Conservation (phyloP, 2,797 vertebrate genomes). For the Phoebastria nigripes region DNA sequence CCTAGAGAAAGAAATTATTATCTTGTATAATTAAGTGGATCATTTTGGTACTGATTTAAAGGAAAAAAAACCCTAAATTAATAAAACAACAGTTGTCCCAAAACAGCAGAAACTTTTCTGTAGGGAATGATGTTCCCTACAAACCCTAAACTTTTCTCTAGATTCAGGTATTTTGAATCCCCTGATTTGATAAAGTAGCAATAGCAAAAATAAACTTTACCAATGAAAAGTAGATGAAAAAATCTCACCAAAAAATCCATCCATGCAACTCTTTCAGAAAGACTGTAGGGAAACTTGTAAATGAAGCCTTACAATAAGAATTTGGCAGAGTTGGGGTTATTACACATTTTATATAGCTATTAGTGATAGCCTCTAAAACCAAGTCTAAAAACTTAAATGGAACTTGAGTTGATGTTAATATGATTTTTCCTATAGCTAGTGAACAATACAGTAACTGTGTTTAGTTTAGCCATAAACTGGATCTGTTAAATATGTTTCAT, state of each 20-base stretch:
- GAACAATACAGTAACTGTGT: background rate
- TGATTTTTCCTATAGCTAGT: background rate
- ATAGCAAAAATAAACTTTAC: background rate
- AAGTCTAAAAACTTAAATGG: background rate
- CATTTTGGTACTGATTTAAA: background rate
- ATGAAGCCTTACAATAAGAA: background rate
- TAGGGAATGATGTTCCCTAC: background rate
- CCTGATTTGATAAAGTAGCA: background rate
- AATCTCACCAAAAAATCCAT: rapidly evolving
- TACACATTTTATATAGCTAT: background rate
- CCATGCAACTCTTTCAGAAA: background rate
- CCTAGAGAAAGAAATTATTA: background rate
- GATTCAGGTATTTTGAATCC: background rate
- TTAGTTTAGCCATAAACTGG: background rate
- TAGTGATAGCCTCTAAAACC: background rate
- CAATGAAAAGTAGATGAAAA: background rate
- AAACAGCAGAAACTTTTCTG: background rate
- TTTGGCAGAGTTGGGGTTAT: background rate
- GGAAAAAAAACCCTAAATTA: background rate
- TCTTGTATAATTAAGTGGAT: background rate
- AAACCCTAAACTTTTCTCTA: background rate
- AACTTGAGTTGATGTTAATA: background rate
- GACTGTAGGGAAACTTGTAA: background rate
- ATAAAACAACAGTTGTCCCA: background rate
- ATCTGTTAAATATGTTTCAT: background rate